phyloP scores from a whole-genome alignment of 1,140 invertebrate species.

The Conopomorpha cramerella region DNA sequence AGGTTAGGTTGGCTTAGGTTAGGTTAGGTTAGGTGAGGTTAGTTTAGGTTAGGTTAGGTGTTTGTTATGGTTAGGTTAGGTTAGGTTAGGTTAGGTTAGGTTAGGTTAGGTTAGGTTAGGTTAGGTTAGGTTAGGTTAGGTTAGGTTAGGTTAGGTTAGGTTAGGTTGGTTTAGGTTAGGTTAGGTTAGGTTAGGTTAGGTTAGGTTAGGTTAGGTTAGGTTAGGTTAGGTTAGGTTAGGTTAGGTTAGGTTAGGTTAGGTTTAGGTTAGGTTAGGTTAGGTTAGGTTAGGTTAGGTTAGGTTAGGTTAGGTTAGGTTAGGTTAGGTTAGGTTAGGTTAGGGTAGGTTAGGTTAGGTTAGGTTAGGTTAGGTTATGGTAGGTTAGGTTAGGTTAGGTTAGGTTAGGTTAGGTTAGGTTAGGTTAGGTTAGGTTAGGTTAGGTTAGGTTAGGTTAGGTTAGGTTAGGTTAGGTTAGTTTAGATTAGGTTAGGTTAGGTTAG shows the following conservation, averaged over 20 bases:
- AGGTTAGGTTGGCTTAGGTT: slow-evolving; percentile 19
- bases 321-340: too few relatives aligned
- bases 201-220: slow-evolving; percentile 6
- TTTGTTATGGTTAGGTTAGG: slow-evolving; percentile 4
- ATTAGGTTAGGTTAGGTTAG: slow-evolving; percentile 17
- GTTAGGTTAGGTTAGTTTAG: slow-evolving; percentile 23
- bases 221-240: slow-evolving; percentile 6
- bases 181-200: slow-evolving; percentile 7
- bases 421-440: slow-evolving; percentile 28
- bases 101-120: slow-evolving; percentile 7
- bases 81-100: slow-evolving; percentile 7
- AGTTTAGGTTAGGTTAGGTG: too few relatives aligned
- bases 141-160: too few relatives aligned
- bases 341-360: too few relatives aligned
- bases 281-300: slow-evolving; percentile 9
- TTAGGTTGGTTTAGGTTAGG: too few relatives aligned
- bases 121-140: slow-evolving; percentile 6
- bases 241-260: slow-evolving; percentile 6
- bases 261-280: too few relatives aligned
- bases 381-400: slow-evolving; percentile 22
- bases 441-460: slow-evolving; percentile 23
- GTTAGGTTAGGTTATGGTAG: too few relatives aligned
- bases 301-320: slow-evolving; percentile 28
- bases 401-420: slow-evolving; percentile 29
- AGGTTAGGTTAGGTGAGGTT: too few relatives aligned